Evolutionary conservation across 2,113 vertebrate species (phyloP), one percentile per base, ranked within the genome.

Genomic region (Urocitellus parryii): DNA sequence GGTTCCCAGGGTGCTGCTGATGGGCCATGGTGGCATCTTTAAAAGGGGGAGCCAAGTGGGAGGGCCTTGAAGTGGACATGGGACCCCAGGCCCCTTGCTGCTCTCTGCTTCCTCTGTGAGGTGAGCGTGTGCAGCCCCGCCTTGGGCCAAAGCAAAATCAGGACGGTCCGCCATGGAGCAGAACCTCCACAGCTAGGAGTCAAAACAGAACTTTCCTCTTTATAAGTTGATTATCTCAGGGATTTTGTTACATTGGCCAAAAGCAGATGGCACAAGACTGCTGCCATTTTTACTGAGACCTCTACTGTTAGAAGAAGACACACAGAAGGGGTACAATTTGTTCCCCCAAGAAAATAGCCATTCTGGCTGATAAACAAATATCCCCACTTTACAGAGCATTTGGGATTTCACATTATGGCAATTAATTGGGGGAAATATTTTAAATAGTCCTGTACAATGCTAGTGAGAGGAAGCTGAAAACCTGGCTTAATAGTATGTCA

Each of bases 401-500:
- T 6, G 34, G 56, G 53, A 51, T 39, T 32, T 12, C 2, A 6
- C 0, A 0, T 10, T 27, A 6, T 8, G 25, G 34, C 45, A 79
- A 24, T 67, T 68, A 48, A 48, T n/a, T 32, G 7, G 14, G 8
- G 7, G 1, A 76, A 22, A 27, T 18, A 34, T 27, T 80, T 76
- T 56, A 63, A 89, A 34, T 5, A 18, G 22, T 39, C 20, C 16
- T 32, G 7, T 0, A 5, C 11, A 13, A n/a, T 22, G 34, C 68
- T 70, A 76, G 68, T 22, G 56, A 90, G 24, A 84, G 0, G 0
- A 4, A 22, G 20, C 22, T 25, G 34, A 73, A 37, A 73, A 17
- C 27, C 70, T 27, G 4, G 12, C 25, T 58, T 4, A 8, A 0
- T 0, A 16, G 39, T 4, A 6, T 22, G 0, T 45, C 2, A 0